These are phyloP conservation scores for Tetheella fluctuosa DNA, from an alignment of 2,888 invertebrate genomes.

Conservation along the genomic window DNA sequence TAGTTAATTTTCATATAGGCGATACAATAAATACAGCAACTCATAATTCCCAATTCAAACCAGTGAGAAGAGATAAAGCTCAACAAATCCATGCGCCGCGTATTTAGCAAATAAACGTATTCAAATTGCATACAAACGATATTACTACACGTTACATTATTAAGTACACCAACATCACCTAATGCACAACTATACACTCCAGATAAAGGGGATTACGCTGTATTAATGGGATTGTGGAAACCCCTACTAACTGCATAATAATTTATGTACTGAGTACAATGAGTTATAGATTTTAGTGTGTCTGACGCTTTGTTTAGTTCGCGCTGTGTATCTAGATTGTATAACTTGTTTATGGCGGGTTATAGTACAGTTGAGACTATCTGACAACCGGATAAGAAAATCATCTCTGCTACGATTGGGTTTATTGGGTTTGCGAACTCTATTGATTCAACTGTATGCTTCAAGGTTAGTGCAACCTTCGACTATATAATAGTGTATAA, in stretches of 20 bases:
- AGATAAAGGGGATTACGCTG: slow-evolving; percentile 68
- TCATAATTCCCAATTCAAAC: background rate
- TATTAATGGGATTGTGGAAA: slow-evolving; percentile 66
- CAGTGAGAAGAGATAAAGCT: background rate
- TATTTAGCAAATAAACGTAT: slow-evolving; percentile 14
- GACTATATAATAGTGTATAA: too few species aligned
- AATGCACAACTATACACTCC: slow-evolving; percentile 44
- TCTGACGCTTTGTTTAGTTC: slow-evolving; percentile 2
- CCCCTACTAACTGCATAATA: slow-evolving; percentile 35
- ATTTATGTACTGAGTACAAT: slow-evolving; percentile 30
- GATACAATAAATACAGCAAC: background rate
- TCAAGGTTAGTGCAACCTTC: too few species aligned
- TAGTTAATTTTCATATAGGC: too few species aligned
- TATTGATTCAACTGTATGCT: too few species aligned
- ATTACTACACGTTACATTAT: slow-evolving; percentile 15
- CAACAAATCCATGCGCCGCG: slow-evolving; percentile 3
- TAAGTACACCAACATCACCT: slow-evolving; percentile 15
- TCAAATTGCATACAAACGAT: slow-evolving; percentile 12
- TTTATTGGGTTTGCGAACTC: too few species aligned
- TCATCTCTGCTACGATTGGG: too few species aligned
- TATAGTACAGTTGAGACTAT: background rate
- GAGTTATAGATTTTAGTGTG: slow-evolving; percentile 14
- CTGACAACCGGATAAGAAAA: too few species aligned
- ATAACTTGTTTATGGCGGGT: background rate
- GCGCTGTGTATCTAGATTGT: background rate